Percentiles rank a stretch among this genome's conserved stretches.
These are phyloP conservation scores for Dendrocincla fuliginosa DNA, from an alignment of 2,797 vertebrate species.

Conservation along the genomic window DNA sequence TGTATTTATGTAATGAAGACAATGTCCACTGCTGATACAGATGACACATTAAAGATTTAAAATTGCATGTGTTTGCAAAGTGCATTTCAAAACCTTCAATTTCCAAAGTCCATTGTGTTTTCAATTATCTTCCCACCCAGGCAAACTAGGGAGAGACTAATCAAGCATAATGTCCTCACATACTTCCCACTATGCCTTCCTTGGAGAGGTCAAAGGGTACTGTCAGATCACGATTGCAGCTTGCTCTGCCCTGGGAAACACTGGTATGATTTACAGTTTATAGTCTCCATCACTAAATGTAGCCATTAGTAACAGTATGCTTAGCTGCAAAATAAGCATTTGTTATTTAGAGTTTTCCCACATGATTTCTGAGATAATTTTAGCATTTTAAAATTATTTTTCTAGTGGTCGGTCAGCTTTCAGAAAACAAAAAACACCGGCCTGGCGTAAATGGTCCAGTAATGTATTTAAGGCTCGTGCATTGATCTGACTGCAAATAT, in stretches of 20 bases:
- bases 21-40: constrained; percentile 37
- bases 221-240: constrained; percentile 1
- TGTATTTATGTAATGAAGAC: constrained; percentile 59
- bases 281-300: constrained; percentile 34
- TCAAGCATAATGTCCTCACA: constrained; percentile 58
- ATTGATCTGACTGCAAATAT: constrained; percentile 13
- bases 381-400: neutral
- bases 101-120: constrained; percentile 58
- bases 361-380: neutral
- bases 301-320: constrained; percentile 40
- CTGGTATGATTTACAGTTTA: constrained; percentile 60
- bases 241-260: constrained; percentile 39
- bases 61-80: constrained; percentile 53
- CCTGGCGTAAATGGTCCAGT: neutral
- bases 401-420: neutral
- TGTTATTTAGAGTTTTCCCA: constrained; percentile 10
- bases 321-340: constrained; percentile 22
- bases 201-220: constrained; percentile 14
- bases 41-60: constrained; percentile 65
- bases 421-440: neutral
- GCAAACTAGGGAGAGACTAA: constrained; percentile 59
- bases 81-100: constrained; percentile 47
- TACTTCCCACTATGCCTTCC: constrained; percentile 24
- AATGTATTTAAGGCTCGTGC: neutral
- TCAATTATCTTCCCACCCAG: constrained; percentile 68